Evolutionary conservation across 2,888 invertebrate species (phyloP).

Genomic region (Lymantria monacha): DNA sequence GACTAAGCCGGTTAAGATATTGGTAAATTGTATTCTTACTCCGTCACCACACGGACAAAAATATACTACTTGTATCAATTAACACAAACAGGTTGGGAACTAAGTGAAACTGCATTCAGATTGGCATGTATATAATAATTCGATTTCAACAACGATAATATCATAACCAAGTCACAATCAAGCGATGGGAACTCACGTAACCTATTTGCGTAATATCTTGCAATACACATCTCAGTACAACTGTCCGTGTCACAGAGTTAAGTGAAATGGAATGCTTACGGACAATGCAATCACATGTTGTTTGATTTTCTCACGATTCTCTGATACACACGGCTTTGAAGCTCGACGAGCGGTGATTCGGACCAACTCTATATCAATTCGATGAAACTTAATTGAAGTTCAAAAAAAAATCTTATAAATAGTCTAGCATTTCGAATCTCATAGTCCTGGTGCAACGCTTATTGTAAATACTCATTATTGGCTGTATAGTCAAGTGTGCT

Average conservation of each 20-base stretch:
- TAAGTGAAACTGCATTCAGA: background rate
- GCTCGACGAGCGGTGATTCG: conserved; percentile 20
- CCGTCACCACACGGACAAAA: too few species aligned
- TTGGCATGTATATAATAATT: conserved; percentile 27
- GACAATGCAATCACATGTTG: conserved; percentile 38
- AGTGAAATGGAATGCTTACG: conserved; percentile 55
- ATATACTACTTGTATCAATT: too few species aligned
- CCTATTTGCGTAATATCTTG: conserved; percentile 29
- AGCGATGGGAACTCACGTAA: conserved; percentile 21
- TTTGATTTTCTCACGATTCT: conserved; percentile 63
- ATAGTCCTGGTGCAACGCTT: too few species aligned
- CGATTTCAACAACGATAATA: conserved; percentile 26
- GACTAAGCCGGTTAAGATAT: too few species aligned
- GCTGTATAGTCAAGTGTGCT: too few species aligned
- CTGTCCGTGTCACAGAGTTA: conserved; percentile 32
- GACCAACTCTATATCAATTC: conserved; percentile 1
- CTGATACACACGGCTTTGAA: conserved; percentile 21
- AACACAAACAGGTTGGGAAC: too few species aligned
- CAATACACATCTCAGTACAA: conserved; percentile 9
- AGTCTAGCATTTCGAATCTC: too few species aligned
- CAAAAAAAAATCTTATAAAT: too few species aligned
- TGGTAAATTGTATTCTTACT: too few species aligned
- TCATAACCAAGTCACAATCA: background rate
- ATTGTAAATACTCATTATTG: too few species aligned
- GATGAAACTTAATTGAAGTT: too few species aligned